These are phyloP conservation scores for Elaphurus davidianus DNA, from an alignment of 2,113 vertebrate species.

Conservation along the genomic window DNA sequence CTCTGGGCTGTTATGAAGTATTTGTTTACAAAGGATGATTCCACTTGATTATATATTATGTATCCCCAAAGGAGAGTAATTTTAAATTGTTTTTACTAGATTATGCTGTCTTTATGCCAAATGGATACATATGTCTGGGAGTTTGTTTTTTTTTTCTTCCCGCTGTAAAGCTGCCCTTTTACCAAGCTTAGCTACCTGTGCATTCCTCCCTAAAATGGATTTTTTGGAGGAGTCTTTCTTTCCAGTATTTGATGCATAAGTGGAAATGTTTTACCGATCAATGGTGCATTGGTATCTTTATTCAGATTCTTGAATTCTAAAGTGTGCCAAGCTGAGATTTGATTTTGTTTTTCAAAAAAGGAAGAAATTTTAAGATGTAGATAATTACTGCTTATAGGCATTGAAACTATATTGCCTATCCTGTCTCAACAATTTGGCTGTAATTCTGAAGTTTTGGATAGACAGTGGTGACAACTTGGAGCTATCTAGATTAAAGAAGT, in stretches of 20 bases:
- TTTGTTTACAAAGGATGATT: slow-evolving; percentile 1
- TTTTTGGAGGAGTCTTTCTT: not conserved
- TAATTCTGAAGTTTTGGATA: slow-evolving; percentile 29
- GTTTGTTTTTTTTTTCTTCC: not conserved
- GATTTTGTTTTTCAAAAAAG: not conserved
- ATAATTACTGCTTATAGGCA: not conserved
- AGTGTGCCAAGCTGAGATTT: not conserved
- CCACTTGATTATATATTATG: slow-evolving; percentile 3
- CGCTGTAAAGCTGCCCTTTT: not conserved
- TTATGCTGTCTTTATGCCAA: not conserved
- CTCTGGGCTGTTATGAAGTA: not conserved
- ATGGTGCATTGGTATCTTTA: not conserved
- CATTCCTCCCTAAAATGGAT: not conserved
- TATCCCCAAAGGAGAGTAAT: slow-evolving; percentile 18
- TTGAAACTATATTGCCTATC: not conserved
- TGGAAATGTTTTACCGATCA: not conserved
- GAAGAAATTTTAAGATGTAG: not conserved
- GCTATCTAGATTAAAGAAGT: not conserved
- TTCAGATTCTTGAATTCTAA: slow-evolving; percentile 38
- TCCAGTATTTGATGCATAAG: not conserved
- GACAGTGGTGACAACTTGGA: not conserved
- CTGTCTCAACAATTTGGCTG: slow-evolving; percentile 28
- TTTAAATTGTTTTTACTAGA: slow-evolving; percentile 19
- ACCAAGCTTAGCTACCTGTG: not conserved
- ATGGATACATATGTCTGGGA: not conserved